Evolutionary conservation across 2,888 invertebrate genomes (phyloP).

Genomic region (Hedya salicella): DNA sequence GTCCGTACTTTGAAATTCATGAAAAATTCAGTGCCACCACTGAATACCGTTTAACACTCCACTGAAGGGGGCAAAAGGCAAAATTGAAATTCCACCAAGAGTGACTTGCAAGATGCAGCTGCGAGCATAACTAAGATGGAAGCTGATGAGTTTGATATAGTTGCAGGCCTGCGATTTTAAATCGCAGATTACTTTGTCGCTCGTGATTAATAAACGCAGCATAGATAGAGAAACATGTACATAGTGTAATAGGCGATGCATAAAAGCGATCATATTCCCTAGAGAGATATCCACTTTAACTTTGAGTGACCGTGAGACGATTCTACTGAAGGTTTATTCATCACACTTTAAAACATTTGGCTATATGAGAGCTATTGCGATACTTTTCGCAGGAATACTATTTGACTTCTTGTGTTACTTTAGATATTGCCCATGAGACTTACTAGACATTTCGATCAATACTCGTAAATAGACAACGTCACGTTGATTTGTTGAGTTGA

Average conservation of each 20-base stretch:
- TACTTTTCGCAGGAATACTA: neutral
- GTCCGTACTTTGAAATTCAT: slow-evolving; percentile 38
- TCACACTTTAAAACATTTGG: neutral
- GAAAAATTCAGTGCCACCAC: slow-evolving; percentile 38
- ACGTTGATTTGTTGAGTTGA: too few relatives aligned
- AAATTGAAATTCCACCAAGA: slow-evolving; percentile 43
- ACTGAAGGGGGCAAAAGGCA: slow-evolving; percentile 40
- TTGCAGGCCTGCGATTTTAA: slow-evolving; percentile 33
- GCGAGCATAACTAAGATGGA: slow-evolving; percentile 46
- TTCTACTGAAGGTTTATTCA: slow-evolving; percentile 1
- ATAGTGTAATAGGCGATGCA: neutral
- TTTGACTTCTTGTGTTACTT: too few relatives aligned
- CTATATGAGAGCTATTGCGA: neutral
- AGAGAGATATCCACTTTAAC: slow-evolving; percentile 6
- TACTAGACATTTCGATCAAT: too few relatives aligned
- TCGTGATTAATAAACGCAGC: neutral
- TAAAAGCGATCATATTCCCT: slow-evolving; percentile 7
- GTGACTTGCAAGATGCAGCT: slow-evolving; percentile 48
- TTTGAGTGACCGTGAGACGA: slow-evolving; percentile 5
- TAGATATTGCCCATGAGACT: too few relatives aligned
- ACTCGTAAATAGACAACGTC: too few relatives aligned
- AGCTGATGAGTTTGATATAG: slow-evolving; percentile 36
- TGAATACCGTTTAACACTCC: slow-evolving; percentile 38
- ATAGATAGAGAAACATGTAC: neutral
- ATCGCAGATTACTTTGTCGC: slow-evolving; percentile 2